These are phyloP conservation scores for Tachypleus tridentatus DNA, from an alignment of 1,140 invertebrate species.

Conservation along the genomic window DNA sequence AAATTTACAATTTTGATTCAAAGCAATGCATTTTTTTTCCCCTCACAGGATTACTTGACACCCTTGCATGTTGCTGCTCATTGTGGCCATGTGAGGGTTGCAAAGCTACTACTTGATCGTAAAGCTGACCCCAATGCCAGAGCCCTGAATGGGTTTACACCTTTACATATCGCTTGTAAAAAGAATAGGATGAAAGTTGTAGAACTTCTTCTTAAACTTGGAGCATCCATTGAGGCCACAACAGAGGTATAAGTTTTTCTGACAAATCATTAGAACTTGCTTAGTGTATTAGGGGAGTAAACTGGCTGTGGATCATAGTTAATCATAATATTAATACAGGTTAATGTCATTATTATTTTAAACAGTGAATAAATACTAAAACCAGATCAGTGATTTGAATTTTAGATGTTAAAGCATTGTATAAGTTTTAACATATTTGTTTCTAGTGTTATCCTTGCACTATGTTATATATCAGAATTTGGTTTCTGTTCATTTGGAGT, in stretches of 20 bases:
- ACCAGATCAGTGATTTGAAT: no score
- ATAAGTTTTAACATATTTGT: no score
- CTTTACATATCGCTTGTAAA: conserved; percentile 92
- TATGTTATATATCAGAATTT: no score
- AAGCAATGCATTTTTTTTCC: conserved; percentile 39
- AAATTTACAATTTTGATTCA: background rate
- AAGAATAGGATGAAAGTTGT: conserved; percentile 94
- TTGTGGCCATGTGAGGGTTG: conserved; percentile 87
- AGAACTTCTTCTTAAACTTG: conserved; percentile 82
- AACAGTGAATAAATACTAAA: no score
- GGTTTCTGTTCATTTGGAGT: no score
- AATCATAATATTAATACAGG: no score
- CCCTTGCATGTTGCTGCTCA: conserved; percentile 93
- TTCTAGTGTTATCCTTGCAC: no score
- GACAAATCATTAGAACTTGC: no score
- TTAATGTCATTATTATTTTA: no score
- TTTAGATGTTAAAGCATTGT: no score
- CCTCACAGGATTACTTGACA: conserved; percentile 80
- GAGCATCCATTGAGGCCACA: conserved; percentile 74
- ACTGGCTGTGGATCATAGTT: no score
- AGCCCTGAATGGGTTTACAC: conserved; percentile 94
- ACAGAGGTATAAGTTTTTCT: conserved; percentile 49
- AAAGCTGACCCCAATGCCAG: conserved; percentile 85
- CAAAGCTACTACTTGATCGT: conserved; percentile 87
- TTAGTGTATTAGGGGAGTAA: no score